Percentiles rank a stretch among this genome's conserved stretches.
These are phyloP conservation scores for Amblyraja radiata DNA, from an alignment of 2,797 vertebrate genomes.

Conservation along the genomic window DNA sequence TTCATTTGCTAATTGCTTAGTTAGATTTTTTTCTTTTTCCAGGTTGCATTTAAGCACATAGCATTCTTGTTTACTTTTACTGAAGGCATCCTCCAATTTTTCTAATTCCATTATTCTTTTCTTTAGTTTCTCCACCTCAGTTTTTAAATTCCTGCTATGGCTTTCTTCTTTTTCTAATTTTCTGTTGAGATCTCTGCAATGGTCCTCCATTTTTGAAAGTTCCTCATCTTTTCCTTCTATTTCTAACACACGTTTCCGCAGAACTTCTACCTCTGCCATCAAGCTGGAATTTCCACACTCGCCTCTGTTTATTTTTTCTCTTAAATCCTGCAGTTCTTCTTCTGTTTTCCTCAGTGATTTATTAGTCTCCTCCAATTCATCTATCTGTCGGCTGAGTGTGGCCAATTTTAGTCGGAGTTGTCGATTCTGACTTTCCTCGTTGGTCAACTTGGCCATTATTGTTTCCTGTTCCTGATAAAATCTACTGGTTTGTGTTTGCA, in stretches of 20 bases:
- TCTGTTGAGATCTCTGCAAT: conserved; percentile 83
- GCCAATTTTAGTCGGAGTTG: conserved; percentile 83
- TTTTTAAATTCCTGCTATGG: conserved; percentile 76
- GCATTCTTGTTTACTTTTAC: conserved; percentile 90
- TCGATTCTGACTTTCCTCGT: conserved; percentile 81
- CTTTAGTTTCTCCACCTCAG: conserved; percentile 83
- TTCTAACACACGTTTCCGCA: conserved; percentile 81
- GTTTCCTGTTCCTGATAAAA: conserved; percentile 73
- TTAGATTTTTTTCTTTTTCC: conserved; percentile 82
- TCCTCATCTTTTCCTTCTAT: conserved; percentile 97
- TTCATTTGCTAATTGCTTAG: conserved; percentile 78
- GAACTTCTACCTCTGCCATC: conserved; percentile 81
- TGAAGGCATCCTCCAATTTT: conserved; percentile 86
- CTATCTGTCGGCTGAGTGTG: conserved; percentile 77
- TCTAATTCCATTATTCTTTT: conserved; percentile 87
- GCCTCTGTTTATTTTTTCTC: conserved; percentile 79
- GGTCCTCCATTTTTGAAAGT: conserved; percentile 85
- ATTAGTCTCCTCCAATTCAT: conserved; percentile 88
- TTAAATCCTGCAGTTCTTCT: conserved; percentile 85
- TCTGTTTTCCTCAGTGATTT: conserved; percentile 80
- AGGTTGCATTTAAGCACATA: conserved; percentile 75
- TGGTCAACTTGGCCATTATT: conserved; percentile 83
- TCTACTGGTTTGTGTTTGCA: conserved; percentile 61
- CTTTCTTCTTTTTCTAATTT: conserved; percentile 83
- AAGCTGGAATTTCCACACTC: conserved; percentile 77